Evolutionary conservation across 2,888 invertebrate species (phyloP), one percentile per base, ranked within the genome.

Genomic region (Drosophila greeni): DNA sequence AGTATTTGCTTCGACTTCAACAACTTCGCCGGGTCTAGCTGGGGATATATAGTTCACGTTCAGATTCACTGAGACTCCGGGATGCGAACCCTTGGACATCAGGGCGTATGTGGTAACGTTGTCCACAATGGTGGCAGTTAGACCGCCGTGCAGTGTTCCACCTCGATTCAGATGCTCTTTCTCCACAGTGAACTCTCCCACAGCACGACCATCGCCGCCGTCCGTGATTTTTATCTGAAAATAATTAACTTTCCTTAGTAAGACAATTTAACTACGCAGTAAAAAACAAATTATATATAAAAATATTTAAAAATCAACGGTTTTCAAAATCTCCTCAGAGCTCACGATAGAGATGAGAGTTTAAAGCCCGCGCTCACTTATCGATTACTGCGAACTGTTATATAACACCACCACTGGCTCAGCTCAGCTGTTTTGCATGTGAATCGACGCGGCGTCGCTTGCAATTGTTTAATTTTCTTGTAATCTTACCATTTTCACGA

Each of bases 111-210:
- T 94, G 1, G 97, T 96, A 23, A 97, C 87, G 55, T 90, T 90
- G 85, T 95, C 95, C 24, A 89, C 74, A 16, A 97, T 87, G 0
- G 95, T 94, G 4, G 95, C 94, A 4, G 94, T 94, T 78, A 95
- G 92, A 7, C 96, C 97, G 3, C 97, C 97, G 85, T 97, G 97
- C 5, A 97, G 87, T 0, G 92, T 92, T 0, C 95, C 95, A 7
- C 92, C 91, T 14, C 90, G 88, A 88, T 97, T 97, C 2, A 94
- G 89, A 85, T 96, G 94, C 72, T 95, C 94, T 5, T 93, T 90
- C 0, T 90, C 91, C 0, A 97, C 93, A 75, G 91, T 91, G 84
- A 97, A 92, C 87, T 96, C 94, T 18, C 95, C 95, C 29, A 91
- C 87, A 86, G 95, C 93, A 51, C 90, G 91, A 1, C 97, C 97